These are phyloP conservation scores for Romanomermis culicivorax DNA, from an alignment of 2,888 invertebrate species.

Conservation along the genomic window DNA sequence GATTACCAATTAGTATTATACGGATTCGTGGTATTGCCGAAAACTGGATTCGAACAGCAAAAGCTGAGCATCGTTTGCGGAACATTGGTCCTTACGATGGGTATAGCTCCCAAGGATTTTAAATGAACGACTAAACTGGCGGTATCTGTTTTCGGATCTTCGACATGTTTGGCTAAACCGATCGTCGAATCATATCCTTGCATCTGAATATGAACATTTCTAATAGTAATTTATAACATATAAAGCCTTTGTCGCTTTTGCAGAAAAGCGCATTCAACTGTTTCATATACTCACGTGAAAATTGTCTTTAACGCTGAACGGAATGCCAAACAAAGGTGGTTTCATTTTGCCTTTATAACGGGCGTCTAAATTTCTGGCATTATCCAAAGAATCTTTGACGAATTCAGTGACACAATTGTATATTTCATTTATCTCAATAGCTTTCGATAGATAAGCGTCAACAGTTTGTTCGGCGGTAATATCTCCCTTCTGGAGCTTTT, in stretches of 20 bases:
- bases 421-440: slow-evolving; percentile 18
- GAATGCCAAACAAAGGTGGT: slow-evolving; percentile 27
- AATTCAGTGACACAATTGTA: slow-evolving; percentile 25
- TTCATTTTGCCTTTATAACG: slow-evolving; percentile 10
- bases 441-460: slow-evolving; percentile 11
- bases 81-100: slow-evolving; percentile 30
- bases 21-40: slow-evolving; percentile 28
- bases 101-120: slow-evolving; percentile 29
- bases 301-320: slow-evolving; percentile 28
- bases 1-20: slow-evolving; percentile 20
- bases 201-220: slow-evolving; percentile 17
- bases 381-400: slow-evolving; percentile 17
- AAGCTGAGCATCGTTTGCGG: slow-evolving; percentile 21
- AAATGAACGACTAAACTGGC: slow-evolving; percentile 13
- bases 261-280: not conserved
- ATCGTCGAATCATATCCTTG: slow-evolving; percentile 27
- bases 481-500: slow-evolving; percentile 2
- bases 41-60: slow-evolving; percentile 23
- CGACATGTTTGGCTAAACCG: slow-evolving; percentile 27
- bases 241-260: not conserved
- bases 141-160: slow-evolving; percentile 20
- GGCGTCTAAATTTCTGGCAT: slow-evolving; percentile 5
- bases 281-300: slow-evolving; percentile 14
- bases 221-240: not conserved
- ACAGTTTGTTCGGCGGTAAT: slow-evolving; percentile 7